Conservation (phyloP, 2,888 invertebrate species). For the Athrips mouffetella region DNA sequence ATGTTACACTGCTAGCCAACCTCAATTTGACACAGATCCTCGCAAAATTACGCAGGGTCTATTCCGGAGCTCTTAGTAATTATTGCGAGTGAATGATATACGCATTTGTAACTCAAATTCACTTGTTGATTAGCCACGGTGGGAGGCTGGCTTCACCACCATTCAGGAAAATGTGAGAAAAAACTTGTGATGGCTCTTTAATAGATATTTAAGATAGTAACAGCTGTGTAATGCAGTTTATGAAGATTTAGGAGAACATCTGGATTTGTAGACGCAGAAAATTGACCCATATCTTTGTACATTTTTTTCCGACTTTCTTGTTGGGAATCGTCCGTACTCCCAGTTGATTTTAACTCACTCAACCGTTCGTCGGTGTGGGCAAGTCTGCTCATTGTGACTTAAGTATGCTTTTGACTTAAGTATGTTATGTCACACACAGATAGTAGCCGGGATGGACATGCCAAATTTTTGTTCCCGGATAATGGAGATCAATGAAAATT, state of each 20-base stretch:
- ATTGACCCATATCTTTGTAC: no score
- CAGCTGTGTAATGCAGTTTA: neutral
- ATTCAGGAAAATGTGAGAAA: slow-evolving; percentile 40
- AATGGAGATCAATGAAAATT: no score
- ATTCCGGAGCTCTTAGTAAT: slow-evolving; percentile 27
- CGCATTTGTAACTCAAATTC: slow-evolving; percentile 60
- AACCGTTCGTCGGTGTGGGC: no score
- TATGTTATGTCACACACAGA: no score
- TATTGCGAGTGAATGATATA: slow-evolving; percentile 45
- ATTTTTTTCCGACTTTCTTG: no score
- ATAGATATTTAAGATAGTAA: neutral
- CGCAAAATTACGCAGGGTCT: neutral
- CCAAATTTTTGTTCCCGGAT: no score
- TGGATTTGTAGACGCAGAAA: no score
- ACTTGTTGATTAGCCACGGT: slow-evolving; percentile 68
- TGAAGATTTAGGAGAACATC: slow-evolving; percentile 1
- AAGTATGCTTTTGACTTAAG: no score
- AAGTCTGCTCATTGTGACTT: no score
- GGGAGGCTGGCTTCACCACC: slow-evolving; percentile 46
- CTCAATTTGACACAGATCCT: slow-evolving; percentile 5
- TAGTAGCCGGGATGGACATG: no score
- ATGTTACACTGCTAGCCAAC: neutral
- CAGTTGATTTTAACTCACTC: no score
- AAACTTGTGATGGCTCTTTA: slow-evolving; percentile 28
- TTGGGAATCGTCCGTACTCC: no score